Evolutionary conservation across 2,888 invertebrate species (phyloP), one percentile per base, ranked within the genome.

Genomic region (Cacoxenus indagator): DNA sequence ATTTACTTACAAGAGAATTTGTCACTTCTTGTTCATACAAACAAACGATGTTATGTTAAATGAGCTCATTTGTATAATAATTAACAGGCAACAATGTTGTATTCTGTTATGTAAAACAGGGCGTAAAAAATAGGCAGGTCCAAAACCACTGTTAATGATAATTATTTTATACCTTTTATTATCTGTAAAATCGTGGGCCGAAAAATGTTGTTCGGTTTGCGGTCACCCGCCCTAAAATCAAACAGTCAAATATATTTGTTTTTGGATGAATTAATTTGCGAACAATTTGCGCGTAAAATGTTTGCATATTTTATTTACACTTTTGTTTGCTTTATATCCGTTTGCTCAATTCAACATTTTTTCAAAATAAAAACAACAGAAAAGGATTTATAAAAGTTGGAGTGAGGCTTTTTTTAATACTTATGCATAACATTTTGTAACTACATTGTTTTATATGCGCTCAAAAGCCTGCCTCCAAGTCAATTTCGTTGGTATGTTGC

Each of bases 41-140:
- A n/a, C n/a, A n/a, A 37, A 37, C 2, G 37, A 57, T 26, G 22
- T 26, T 22, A 62, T 62, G 61, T 45, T 59, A 31, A 31, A 59
- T 59, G 59, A 59, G 31, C 59, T 59, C 31, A 59, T 59, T 51
- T 51, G 22, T 22, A n/a, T n/a, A n/a, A n/a, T n/a, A 51, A 51
- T 51, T 17, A 51, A 51, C 51, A 51, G 17, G 22, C 8, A 51
- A 51, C 11, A 43, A 43, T 3, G 11, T 2, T n/a, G 22, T 51
- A 9, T 51, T 37, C 8, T 51, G 51, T 11, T 51, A 22, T 9
- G 22, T 22, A 17, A 51, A 51, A 22, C 51, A 51, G 19, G 22
- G 9, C 51, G 22, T 9, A 51, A n/a, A 48, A 51, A 51, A 51
- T 4, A 57, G 29, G n/a, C 27, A 29, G 1, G 6, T 6, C 29